phyloP scores from a whole-genome alignment of 2,888 invertebrate species.

The Venusia cambrica region DNA sequence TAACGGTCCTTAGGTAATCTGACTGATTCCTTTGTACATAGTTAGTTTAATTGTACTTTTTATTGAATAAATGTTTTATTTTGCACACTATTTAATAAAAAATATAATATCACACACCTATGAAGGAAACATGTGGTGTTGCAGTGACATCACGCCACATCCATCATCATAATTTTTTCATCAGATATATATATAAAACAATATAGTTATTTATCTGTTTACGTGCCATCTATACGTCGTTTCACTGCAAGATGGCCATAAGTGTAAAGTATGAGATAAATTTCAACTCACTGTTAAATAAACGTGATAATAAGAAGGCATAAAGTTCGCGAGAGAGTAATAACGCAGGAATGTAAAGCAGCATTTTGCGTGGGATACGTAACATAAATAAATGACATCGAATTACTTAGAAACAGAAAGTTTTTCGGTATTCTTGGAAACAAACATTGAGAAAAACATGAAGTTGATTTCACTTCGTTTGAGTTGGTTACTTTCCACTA shows the following conservation, averaged over 20 bases:
- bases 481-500: conserved; percentile 27
- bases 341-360: conserved; percentile 28
- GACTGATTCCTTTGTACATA: too few species aligned
- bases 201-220: too few species aligned
- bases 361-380: conserved; percentile 27
- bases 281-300: conserved; percentile 20
- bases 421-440: conserved; percentile 24
- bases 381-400: conserved; percentile 27
- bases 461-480: conserved; percentile 32
- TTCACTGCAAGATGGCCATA: conserved; percentile 14
- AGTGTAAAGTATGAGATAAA: conserved; percentile 16
- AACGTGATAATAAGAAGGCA: conserved; percentile 16
- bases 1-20: too few species aligned
- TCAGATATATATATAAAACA: too few species aligned
- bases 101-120: too few species aligned
- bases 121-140: too few species aligned
- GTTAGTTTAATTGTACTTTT: too few species aligned
- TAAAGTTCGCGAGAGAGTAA: conserved; percentile 20
- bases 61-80: too few species aligned
- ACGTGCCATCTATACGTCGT: conserved; percentile 10
- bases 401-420: conserved; percentile 28
- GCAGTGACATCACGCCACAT: too few species aligned
- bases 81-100: too few species aligned
- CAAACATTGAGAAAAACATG: conserved; percentile 29
- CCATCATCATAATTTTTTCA: too few species aligned